Evolutionary conservation across 2,888 invertebrate genomes (phyloP), one percentile per base, ranked within the genome.

Genomic region (Torymus texanus): DNA sequence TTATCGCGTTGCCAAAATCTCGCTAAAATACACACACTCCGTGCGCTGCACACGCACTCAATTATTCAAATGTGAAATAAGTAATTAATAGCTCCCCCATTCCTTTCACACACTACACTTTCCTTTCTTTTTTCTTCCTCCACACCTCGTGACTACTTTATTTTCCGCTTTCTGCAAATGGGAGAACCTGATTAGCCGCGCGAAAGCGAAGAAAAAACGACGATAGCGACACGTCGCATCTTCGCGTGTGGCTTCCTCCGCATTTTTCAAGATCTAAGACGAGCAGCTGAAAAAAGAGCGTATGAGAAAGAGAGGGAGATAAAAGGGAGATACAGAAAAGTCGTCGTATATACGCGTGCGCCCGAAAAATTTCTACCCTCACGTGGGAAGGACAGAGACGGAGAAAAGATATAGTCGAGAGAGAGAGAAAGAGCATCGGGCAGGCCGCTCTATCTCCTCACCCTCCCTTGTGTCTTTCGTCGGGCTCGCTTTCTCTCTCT

Each of bases 181-280:
- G 14, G 21, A 18, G n/a, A 65, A 74, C 59, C 74, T 74, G 78
- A 70, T 79, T 79, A 79, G 63, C 14, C 56, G 51, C 11, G 53
- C 51, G 13, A 51, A 5, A 50, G 14, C 2, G 13, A 51, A 78
- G 41, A 55, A 71, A 61, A n/a, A 55, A 53, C 29, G 21, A 58
- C 56, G 11, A 78, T 66, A n/a, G 51, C 56, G 11, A 78, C 72
- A 55, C 74, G 67, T 68, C 53, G 12, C 65, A 56, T 29, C 55
- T 62, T 62, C 18, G 16, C 51, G 18, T 4, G 12, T 13, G 18
- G 56, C 59, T 10, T 59, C 21, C 41, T 24, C 5, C n/a, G 21
- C 56, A 75, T 71, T 75, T 73, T 63, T 67, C 66, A 61, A 24
- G 5, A 29, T 63, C 58, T 24, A 14, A 24, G 66, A 58, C 56